Evolutionary conservation across 2,888 invertebrate genomes (phyloP).

Genomic region (Caenorhabditis sp.): DNA sequence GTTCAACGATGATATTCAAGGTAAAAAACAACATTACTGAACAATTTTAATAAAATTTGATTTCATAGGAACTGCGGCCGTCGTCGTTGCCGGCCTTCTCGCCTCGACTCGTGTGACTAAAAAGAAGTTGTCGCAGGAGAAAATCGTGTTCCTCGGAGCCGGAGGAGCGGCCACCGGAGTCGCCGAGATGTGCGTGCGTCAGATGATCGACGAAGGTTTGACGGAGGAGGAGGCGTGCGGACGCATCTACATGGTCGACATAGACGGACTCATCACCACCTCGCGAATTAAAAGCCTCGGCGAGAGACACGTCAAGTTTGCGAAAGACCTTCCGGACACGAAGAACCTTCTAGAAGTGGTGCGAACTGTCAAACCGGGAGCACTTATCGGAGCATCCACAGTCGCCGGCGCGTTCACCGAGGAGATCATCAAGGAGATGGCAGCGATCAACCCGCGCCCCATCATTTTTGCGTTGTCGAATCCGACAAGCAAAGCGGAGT

Average conservation of each 20-base stretch:
- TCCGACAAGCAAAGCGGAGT: conserved; percentile 97
- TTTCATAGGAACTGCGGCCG: conserved; percentile 86
- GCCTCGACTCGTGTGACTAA: conserved; percentile 90
- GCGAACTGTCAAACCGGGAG: conserved; percentile 87
- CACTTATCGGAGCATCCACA: conserved; percentile 91
- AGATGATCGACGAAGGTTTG: conserved; percentile 90
- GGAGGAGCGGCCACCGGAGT: conserved; percentile 97
- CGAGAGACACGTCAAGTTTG: conserved; percentile 67
- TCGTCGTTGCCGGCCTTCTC: conserved; percentile 93
- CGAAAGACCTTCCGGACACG: conserved; percentile 84
- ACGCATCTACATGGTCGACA: conserved; percentile 96
- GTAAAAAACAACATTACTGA: conserved; percentile 79
- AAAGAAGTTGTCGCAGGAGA: conserved; percentile 88
- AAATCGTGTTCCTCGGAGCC: conserved; percentile 94
- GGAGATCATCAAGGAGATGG: conserved; percentile 91
- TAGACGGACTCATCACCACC: conserved; percentile 92
- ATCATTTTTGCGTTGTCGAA: conserved; percentile 98
- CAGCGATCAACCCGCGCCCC: conserved; percentile 87
- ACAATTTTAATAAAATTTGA: neutral
- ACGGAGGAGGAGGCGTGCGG: conserved; percentile 85
- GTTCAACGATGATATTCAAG: conserved; percentile 99
- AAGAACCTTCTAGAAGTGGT: conserved; percentile 89
- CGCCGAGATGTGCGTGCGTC: conserved; percentile 91
- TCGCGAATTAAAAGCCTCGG: conserved; percentile 72
- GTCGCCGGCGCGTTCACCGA: conserved; percentile 93